phyloP scores from a whole-genome alignment of 2,113 vertebrate genomes.

The Chamaea fasciata region DNA sequence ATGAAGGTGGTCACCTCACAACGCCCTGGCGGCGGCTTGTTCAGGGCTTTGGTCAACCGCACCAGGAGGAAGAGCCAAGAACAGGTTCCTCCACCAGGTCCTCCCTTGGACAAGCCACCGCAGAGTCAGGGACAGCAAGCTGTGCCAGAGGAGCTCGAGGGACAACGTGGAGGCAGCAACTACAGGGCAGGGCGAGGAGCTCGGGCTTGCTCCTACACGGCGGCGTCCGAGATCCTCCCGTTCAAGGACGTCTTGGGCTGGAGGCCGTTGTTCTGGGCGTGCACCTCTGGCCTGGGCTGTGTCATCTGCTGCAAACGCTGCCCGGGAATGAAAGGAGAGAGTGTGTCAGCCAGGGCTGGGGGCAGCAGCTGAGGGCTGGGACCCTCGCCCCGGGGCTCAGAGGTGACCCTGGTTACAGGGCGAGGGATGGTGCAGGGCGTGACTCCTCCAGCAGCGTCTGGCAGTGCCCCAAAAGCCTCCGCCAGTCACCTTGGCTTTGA shows the following conservation, averaged over 20 bases:
- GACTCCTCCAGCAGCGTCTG: neutral
- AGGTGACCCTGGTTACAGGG: neutral
- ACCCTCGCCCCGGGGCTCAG: rapidly evolving
- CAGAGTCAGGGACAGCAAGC: neutral
- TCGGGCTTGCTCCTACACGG: neutral
- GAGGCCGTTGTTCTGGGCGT: constrained; percentile 64
- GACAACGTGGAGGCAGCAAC: neutral
- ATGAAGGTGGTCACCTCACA: neutral
- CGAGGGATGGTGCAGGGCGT: rapidly evolving
- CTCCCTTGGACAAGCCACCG: neutral
- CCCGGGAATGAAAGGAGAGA: neutral
- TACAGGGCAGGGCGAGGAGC: neutral
- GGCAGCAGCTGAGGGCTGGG: neutral
- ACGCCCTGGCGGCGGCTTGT: neutral
- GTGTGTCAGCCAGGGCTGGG: neutral
- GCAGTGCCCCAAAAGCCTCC: neutral
- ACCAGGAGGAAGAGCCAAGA: neutral
- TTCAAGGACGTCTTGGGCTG: constrained; percentile 54
- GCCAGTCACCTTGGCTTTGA: neutral
- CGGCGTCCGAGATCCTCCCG: neutral
- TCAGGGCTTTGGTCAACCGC: neutral
- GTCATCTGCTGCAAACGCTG: constrained; percentile 85
- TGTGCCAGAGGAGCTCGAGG: neutral
- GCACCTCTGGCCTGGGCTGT: constrained; percentile 63
- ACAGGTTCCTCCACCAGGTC: neutral